phyloP scores from a whole-genome alignment of 2,113 vertebrate genomes.

The Cariama cristata region DNA sequence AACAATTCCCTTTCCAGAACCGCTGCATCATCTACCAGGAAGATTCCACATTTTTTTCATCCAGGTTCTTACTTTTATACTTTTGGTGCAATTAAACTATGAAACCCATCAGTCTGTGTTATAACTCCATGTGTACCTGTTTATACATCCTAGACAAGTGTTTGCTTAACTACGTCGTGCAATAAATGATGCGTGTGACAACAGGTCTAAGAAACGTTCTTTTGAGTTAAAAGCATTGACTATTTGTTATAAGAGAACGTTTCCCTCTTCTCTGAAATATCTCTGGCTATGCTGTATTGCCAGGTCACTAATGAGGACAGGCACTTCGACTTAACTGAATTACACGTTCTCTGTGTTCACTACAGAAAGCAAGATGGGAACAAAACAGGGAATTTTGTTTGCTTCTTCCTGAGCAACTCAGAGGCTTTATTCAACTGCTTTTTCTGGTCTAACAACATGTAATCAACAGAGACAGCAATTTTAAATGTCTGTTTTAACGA shows the following conservation, averaged over 20 bases:
- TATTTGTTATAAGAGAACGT: not conserved
- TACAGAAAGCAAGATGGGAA: not conserved
- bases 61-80: not conserved
- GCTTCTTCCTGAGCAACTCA: not conserved
- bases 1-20: not conserved
- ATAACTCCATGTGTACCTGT: not conserved
- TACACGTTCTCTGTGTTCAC: rapidly evolving
- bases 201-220: not conserved
- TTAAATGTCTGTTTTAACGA: not conserved
- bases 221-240: not conserved
- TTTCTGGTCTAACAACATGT: not conserved
- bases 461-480: not conserved
- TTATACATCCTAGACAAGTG: not conserved
- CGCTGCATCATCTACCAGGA: not conserved
- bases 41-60: rapidly evolving
- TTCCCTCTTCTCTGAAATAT: not conserved
- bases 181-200: not conserved
- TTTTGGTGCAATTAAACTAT: not conserved
- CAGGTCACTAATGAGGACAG: not conserved
- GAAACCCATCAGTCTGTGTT: not conserved
- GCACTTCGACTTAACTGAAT: not conserved
- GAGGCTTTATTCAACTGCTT: not conserved
- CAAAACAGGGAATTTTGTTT: not conserved
- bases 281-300: not conserved
- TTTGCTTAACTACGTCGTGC: not conserved